A percentile compares a stretch with the other conserved stretches of the same genome.
These are phyloP conservation scores for Limosa lapponica DNA, from an alignment of 2,797 vertebrate species.

Conservation along the genomic window DNA sequence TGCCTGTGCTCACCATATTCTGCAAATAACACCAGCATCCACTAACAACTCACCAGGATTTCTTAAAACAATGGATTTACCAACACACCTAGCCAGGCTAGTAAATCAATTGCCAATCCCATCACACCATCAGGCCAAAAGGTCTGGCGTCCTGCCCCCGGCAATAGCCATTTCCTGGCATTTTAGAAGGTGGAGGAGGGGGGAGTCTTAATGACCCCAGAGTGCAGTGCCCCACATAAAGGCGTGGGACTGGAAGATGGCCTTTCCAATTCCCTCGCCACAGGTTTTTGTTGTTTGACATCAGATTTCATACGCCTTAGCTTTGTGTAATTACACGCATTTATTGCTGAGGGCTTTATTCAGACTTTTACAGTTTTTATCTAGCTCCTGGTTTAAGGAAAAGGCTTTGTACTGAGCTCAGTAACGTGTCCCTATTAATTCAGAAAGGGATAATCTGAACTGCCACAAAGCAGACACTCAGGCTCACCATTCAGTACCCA, in stretches of 20 bases:
- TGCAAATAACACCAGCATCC: fast-evolving
- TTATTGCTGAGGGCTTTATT: neutral
- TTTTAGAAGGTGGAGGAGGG: neutral
- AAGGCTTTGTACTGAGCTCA: neutral
- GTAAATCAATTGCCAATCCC: neutral
- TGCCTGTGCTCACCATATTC: neutral
- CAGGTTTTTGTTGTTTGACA: neutral
- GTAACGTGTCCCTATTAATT: fast-evolving
- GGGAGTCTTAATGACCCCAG: neutral
- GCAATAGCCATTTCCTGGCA: neutral
- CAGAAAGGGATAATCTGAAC: neutral
- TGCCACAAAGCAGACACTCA: neutral
- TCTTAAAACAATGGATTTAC: neutral
- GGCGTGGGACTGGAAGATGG: neutral
- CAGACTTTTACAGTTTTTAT: neutral
- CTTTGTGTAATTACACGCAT: neutral
- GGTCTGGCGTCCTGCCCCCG: neutral
- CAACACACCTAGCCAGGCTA: neutral
- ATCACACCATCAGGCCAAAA: neutral
- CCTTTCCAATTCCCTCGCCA: neutral
- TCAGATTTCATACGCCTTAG: neutral
- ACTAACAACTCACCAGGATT: neutral
- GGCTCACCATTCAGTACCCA: neutral
- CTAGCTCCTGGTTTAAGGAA: neutral
- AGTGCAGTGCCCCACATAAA: neutral